Evolutionary conservation across 1,140 invertebrate species (phyloP).

Genomic region (Mycetomoellerius zeteki): DNA sequence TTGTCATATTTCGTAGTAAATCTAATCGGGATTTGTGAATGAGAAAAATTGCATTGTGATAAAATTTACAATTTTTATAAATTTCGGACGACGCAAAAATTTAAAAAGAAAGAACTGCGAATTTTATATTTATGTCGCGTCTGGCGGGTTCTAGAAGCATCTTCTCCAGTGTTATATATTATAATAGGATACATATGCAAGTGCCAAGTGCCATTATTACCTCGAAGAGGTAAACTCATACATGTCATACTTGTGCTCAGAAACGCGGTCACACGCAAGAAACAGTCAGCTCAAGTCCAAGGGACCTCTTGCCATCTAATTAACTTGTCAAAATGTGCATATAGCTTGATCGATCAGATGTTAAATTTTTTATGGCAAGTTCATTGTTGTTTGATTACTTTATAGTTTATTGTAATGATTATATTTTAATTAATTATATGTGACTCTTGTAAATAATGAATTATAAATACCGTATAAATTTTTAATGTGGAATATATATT

Average conservation of each 20-base stretch:
- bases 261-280: conserved; percentile 65
- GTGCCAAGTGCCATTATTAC: conserved; percentile 84
- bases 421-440: conserved; percentile 81
- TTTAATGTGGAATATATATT: conserved; percentile 77
- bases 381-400: conserved; percentile 85
- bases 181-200: conserved; percentile 81
- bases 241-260: conserved; percentile 69
- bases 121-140: conserved; percentile 28
- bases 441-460: conserved; percentile 82
- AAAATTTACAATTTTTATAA: conserved; percentile 31
- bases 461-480: conserved; percentile 79
- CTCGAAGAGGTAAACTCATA: conserved; percentile 71
- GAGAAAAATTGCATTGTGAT: conserved; percentile 45
- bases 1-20: conserved; percentile 17
- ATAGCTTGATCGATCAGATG: conserved; percentile 67
- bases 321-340: conserved; percentile 68
- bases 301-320: conserved; percentile 79
- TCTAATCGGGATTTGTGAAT: not conserved
- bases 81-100: conserved; percentile 28
- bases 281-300: conserved; percentile 74
- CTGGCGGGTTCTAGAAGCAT: not conserved
- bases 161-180: conserved; percentile 9
- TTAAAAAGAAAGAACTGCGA: conserved; percentile 1
- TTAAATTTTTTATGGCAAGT: conserved; percentile 71
- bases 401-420: conserved; percentile 84